phyloP scores from a whole-genome alignment of 2,113 vertebrate genomes.

The Gobius niger region DNA sequence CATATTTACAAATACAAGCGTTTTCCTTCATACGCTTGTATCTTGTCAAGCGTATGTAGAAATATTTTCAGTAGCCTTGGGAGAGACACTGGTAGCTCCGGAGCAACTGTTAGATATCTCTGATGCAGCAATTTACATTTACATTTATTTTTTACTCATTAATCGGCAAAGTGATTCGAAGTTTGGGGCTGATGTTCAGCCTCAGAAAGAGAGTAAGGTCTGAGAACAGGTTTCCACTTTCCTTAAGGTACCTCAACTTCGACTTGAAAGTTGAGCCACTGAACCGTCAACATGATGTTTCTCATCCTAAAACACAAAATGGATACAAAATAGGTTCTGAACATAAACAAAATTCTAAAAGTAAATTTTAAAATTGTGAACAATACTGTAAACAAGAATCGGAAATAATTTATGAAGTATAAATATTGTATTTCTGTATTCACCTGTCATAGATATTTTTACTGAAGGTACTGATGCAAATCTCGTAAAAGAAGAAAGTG shows the following conservation, averaged over 20 bases:
- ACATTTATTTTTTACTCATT: background rate
- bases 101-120: background rate
- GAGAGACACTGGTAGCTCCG: no score
- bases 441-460: conserved; percentile 53
- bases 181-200: background rate
- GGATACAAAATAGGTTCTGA: background rate
- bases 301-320: conserved; percentile 45
- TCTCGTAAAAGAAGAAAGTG: conserved; percentile 31
- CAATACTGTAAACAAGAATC: no score
- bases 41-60: no score
- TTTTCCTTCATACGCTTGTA: no score
- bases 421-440: background rate
- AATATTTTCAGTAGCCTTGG: no score
- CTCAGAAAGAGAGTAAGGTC: background rate
- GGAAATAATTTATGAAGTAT: no score
- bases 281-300: conserved; percentile 13
- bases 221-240: background rate
- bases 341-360: no score
- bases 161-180: background rate
- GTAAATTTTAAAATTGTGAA: no score
- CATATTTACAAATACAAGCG: no score
- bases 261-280: conserved; percentile 19
- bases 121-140: background rate
- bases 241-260: background rate
- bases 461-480: conserved; percentile 30